A percentile compares a stretch with the other conserved stretches of the same genome.
Conservation (phyloP, 53 echinoderm and acorn worm genomes). For the Temnopleurus reevesii region DNA sequence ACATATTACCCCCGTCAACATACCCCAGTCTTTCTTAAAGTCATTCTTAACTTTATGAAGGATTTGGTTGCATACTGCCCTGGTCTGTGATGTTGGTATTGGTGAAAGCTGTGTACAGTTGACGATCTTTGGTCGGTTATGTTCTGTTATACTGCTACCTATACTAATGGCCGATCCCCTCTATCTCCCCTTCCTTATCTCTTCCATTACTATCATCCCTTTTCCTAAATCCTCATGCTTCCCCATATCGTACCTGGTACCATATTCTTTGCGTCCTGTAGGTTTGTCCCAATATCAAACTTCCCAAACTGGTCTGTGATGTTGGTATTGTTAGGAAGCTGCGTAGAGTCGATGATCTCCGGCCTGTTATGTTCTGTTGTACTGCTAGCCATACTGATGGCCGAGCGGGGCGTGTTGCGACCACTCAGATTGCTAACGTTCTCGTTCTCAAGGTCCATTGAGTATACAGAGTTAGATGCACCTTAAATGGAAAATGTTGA, state of each 20-base stretch:
- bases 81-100: slow-evolving; percentile 95
- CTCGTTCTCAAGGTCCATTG: slow-evolving; percentile 92
- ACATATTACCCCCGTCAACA: no score
- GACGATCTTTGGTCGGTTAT: slow-evolving; percentile 80
- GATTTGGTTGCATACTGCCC: no score
- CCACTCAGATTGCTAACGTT: slow-evolving; percentile 93
- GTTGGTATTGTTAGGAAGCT: slow-evolving; percentile 90
- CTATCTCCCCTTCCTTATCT: no score
- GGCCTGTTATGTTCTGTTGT: slow-evolving; percentile 81
- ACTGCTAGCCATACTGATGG: slow-evolving; percentile 94
- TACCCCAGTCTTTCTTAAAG: no score
- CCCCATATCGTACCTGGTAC: slow-evolving; percentile 20
- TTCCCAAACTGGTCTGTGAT: slow-evolving; percentile 99
- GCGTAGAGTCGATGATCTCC: slow-evolving; percentile 90
- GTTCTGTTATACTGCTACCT: slow-evolving; percentile 90
- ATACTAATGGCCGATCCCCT: slow-evolving; percentile 91
- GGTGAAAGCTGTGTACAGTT: slow-evolving; percentile 92
- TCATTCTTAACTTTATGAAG: no score
- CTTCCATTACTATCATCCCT: no score
- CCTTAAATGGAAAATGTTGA: no score
- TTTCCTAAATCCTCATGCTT: no score
- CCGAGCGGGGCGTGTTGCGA: slow-evolving; percentile 88
- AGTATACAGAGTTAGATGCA: slow-evolving; percentile 90
- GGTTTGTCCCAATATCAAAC: slow-evolving; percentile 89
- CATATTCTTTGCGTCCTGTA: slow-evolving; percentile 71